These are phyloP conservation scores for Eulimnadia texana DNA, from an alignment of 1,140 invertebrate genomes.

Conservation along the genomic window DNA sequence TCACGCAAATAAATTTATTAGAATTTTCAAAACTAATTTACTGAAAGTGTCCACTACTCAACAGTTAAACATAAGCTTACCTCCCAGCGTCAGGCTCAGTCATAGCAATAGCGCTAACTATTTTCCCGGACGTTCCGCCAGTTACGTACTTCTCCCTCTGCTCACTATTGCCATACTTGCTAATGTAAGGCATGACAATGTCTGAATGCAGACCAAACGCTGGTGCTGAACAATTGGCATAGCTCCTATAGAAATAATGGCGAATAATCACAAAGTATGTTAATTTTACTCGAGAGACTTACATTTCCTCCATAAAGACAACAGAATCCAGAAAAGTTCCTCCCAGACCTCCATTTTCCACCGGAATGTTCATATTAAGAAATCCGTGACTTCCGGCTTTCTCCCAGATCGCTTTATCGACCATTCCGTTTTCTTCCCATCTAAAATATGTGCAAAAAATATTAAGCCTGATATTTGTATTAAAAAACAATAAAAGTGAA, in stretches of 20 bases:
- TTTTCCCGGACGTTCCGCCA: slow-evolving; percentile 30
- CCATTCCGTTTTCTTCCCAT: slow-evolving; percentile 32
- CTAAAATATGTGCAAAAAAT: slow-evolving; percentile 26
- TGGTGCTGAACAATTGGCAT: slow-evolving; percentile 31
- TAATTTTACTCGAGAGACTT: slow-evolving; percentile 17
- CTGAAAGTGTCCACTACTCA: too few relatives aligned
- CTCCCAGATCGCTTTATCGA: slow-evolving; percentile 31
- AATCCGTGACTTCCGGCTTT: slow-evolving; percentile 32
- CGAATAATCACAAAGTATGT: slow-evolving; percentile 9
- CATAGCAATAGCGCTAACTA: slow-evolving; percentile 35
- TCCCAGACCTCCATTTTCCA: slow-evolving; percentile 31
- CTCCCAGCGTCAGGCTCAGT: slow-evolving; percentile 35
- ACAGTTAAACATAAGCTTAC: slow-evolving; percentile 19
- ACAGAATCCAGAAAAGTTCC: slow-evolving; percentile 31
- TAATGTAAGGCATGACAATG: slow-evolving; percentile 37
- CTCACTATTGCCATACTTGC: slow-evolving; percentile 32
- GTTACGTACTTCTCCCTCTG: slow-evolving; percentile 34
- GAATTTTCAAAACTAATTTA: too few relatives aligned
- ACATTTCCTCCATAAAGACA: slow-evolving; percentile 35
- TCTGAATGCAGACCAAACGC: slow-evolving; percentile 34
- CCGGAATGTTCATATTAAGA: slow-evolving; percentile 31
- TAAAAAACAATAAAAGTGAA: slow-evolving; percentile 10
- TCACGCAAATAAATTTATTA: too few relatives aligned
- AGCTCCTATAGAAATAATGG: slow-evolving; percentile 24
- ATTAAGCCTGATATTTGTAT: not conserved